These are phyloP conservation scores for Hippasteria phrygiana DNA, from an alignment of 53 echinoderm and acorn worm species.

Conservation along the genomic window DNA sequence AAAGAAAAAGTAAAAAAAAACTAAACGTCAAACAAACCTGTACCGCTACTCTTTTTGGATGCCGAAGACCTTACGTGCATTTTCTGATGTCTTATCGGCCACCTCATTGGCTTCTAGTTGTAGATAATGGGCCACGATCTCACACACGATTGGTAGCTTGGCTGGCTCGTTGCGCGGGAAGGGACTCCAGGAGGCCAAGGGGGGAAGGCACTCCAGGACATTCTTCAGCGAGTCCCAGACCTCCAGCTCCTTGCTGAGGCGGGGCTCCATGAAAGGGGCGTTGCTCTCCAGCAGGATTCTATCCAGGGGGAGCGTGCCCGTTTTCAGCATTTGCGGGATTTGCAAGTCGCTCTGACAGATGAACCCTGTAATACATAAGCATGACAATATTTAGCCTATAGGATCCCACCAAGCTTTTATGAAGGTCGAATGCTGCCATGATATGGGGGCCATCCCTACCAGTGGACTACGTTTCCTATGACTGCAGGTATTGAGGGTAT, in stretches of 20 bases:
- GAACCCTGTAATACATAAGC: slow-evolving; percentile 5
- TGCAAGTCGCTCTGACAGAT: slow-evolving; percentile 45
- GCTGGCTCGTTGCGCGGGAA: slow-evolving; percentile 60
- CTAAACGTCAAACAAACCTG: background rate
- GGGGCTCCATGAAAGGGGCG: slow-evolving; percentile 61
- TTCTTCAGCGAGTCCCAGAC: slow-evolving; percentile 46
- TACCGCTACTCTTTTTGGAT: slow-evolving; percentile 8
- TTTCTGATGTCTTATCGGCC: slow-evolving; percentile 42
- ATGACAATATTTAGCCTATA: no score
- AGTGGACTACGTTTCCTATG: no score
- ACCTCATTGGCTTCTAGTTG: slow-evolving; percentile 31
- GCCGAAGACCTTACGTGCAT: slow-evolving; percentile 37
- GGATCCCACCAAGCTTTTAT: no score
- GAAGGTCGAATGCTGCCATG: no score
- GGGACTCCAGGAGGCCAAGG: slow-evolving; percentile 41
- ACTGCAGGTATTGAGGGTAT: no score
- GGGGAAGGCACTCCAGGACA: slow-evolving; percentile 56
- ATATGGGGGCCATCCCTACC: no score
- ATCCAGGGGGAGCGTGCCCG: slow-evolving; percentile 45
- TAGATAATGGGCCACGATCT: slow-evolving; percentile 57
- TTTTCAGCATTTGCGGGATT: slow-evolving; percentile 26
- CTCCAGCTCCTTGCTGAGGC: slow-evolving; percentile 21
- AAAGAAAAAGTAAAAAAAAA: background rate
- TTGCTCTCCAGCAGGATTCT: slow-evolving; percentile 57
- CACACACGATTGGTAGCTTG: slow-evolving; percentile 42